A percentile compares a stretch with the other conserved stretches of the same genome.
phyloP scores from a whole-genome alignment of 2,797 vertebrate species.

The Diglossa cyanea region DNA sequence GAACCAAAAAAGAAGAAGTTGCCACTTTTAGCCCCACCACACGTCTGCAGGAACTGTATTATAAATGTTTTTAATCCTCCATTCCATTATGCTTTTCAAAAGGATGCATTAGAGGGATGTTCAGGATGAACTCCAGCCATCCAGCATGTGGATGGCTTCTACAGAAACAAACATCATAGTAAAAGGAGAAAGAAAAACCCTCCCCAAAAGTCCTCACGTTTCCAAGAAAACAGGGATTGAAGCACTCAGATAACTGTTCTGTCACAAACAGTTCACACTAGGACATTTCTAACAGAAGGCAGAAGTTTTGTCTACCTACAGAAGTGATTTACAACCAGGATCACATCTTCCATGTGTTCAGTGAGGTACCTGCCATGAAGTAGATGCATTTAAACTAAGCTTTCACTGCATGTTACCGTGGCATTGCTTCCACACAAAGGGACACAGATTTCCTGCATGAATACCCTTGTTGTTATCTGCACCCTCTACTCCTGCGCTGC shows the following conservation, averaged over 20 bases:
- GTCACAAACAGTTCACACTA: background rate
- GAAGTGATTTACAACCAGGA: background rate
- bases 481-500: background rate
- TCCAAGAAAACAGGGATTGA: background rate
- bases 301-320: background rate
- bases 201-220: background rate
- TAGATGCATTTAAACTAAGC: background rate
- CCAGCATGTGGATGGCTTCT: background rate
- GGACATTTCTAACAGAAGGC: background rate
- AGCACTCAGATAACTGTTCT: background rate
- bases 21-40: background rate
- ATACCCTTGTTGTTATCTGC: background rate
- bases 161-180: background rate
- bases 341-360: background rate
- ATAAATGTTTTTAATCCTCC: background rate
- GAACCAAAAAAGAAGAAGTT: background rate
- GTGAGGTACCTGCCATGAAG: background rate
- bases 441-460: background rate
- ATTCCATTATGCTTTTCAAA: background rate
- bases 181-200: background rate
- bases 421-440: background rate
- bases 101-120: background rate
- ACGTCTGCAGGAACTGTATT: background rate
- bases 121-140: background rate
- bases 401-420: background rate